Conservation (phyloP, 2,113 vertebrate species). For the Bos taurus region DNA sequence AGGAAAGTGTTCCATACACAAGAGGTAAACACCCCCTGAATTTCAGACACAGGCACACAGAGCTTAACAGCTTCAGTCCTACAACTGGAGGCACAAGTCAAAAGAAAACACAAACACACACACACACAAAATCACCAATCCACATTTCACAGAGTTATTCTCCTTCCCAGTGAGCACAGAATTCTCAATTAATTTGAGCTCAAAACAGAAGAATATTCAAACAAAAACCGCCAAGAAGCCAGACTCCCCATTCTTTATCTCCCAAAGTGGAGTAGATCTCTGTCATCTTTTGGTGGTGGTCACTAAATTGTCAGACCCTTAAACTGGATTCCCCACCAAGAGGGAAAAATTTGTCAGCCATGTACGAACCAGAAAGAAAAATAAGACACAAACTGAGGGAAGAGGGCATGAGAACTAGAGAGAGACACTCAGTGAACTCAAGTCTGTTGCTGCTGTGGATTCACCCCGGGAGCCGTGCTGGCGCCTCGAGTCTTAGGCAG, state of each 20-base stretch:
- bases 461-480: background rate
- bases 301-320: background rate
- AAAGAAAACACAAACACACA: background rate
- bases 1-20: background rate
- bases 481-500: rapidly evolving
- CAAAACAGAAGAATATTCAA: background rate
- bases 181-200: background rate
- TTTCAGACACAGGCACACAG: background rate
- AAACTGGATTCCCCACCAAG: background rate
- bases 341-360: background rate
- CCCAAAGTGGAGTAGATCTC: background rate
- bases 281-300: background rate
- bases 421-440: background rate
- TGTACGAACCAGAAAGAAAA: background rate
- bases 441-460: background rate
- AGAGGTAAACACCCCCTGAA: background rate
- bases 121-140: background rate
- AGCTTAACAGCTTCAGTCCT: background rate
- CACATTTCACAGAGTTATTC: background rate
- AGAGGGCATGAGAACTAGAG: background rate
- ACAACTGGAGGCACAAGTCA: background rate
- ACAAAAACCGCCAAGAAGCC: background rate
- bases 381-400: background rate
- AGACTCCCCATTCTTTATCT: background rate
- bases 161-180: background rate